A percentile compares a stretch with the other conserved stretches of the same genome.
phyloP scores from a whole-genome alignment of 2,888 invertebrate genomes.

The Priocnemis perturbator region DNA sequence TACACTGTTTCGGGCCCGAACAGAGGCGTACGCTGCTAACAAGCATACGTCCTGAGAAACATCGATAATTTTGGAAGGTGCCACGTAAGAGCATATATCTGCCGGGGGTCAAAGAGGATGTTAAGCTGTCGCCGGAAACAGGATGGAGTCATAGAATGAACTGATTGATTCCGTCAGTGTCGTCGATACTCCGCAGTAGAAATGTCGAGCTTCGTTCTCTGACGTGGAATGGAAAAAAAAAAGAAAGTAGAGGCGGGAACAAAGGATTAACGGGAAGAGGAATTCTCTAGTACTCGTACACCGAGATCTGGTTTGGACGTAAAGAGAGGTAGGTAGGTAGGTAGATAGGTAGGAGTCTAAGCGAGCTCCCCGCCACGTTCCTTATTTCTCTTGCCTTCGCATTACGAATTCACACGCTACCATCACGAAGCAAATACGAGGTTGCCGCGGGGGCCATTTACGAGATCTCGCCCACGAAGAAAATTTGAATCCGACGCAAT shows the following conservation, averaged over 20 bases:
- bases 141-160: slow-evolving; percentile 14
- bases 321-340: slow-evolving; percentile 5
- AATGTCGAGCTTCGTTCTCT: too few species aligned
- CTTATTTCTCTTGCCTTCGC: neutral
- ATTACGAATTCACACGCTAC: slow-evolving; percentile 7
- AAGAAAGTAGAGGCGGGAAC: neutral
- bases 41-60: too few species aligned
- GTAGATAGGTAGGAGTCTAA: too few species aligned
- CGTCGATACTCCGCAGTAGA: slow-evolving; percentile 26
- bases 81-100: too few species aligned
- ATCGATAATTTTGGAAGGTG: too few species aligned
- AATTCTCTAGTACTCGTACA: too few species aligned
- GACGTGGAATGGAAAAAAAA: neutral
- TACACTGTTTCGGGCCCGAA: too few species aligned
- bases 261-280: neutral
- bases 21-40: too few species aligned
- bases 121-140: neutral
- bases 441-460: slow-evolving; percentile 2
- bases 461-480: slow-evolving; percentile 4
- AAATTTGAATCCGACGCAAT: neutral
- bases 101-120: too few species aligned
- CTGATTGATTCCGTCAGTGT: slow-evolving; percentile 44
- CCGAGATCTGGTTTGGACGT: slow-evolving; percentile 7
- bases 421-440: slow-evolving; percentile 4
- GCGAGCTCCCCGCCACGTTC: too few species aligned